A percentile compares a stretch with the other conserved stretches of the same genome.
Conservation (phyloP, 2,888 invertebrate species). For the Pollenia labialis region DNA sequence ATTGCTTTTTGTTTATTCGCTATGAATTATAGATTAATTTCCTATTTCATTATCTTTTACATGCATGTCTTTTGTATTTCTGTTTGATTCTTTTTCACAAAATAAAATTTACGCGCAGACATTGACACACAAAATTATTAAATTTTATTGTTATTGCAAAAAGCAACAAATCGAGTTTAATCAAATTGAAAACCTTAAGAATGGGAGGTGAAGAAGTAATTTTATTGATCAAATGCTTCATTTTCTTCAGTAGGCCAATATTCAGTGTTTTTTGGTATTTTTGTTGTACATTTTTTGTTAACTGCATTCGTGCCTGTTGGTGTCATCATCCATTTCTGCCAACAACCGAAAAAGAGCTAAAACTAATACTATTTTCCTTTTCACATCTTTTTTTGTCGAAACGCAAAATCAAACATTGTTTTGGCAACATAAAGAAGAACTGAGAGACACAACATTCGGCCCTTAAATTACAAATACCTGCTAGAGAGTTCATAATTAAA, state of each 20-base stretch:
- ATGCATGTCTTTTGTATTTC: conserved; percentile 2
- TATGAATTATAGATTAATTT: conserved; percentile 55
- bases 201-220: not conserved
- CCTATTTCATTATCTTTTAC: not conserved
- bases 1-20: conserved; percentile 43
- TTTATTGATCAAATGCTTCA: not conserved
- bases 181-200: not conserved
- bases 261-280: conserved; percentile 44
- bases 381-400: conserved; percentile 3
- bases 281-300: conserved; percentile 55
- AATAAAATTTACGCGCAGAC: not conserved
- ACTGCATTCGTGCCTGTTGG: conserved; percentile 62
- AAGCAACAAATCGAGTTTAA: conserved; percentile 17
- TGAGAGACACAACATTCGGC: conserved; percentile 3
- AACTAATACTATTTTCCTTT: no score
- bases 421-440: conserved; percentile 54
- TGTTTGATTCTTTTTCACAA: not conserved
- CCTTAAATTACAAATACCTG: not conserved
- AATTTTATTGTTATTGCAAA: conserved; percentile 35
- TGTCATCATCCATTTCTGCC: conserved; percentile 42
- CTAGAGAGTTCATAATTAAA: no score
- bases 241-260: conserved; percentile 60
- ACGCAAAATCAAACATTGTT: conserved; percentile 49
- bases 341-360: no score
- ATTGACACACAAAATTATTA: conserved; percentile 12